Conservation (phyloP, 2,113 vertebrate genomes). For the Coregonus clupeaformis region DNA sequence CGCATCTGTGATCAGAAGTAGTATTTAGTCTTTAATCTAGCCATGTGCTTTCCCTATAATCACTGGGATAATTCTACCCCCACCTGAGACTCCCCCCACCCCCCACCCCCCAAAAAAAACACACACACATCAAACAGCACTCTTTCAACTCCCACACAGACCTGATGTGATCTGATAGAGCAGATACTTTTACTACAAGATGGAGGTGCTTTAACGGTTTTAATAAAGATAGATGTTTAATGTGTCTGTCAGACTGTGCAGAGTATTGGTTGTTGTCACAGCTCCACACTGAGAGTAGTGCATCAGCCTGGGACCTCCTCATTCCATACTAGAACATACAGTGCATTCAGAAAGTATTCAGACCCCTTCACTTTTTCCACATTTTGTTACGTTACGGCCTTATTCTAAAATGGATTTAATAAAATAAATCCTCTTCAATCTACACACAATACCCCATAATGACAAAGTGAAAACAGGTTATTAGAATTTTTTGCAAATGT, state of each 20-base stretch:
- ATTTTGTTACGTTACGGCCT: too few relatives aligned
- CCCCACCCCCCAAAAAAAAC: background rate
- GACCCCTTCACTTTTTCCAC: too few relatives aligned
- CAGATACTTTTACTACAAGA: background rate
- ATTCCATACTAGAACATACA: background rate
- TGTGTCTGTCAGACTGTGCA: conserved; percentile 16
- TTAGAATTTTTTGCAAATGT: too few relatives aligned
- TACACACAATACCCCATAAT: too few relatives aligned
- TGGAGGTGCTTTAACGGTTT: conserved; percentile 45
- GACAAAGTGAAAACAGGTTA: too few relatives aligned
- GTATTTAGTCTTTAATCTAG: conserved; percentile 48
- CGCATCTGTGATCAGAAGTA: background rate
- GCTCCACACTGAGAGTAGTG: conserved; percentile 15
- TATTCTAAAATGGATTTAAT: too few relatives aligned
- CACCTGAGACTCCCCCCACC: conserved; percentile 2
- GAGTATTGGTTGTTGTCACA: background rate
- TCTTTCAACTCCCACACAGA: background rate
- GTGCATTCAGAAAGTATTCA: too few relatives aligned
- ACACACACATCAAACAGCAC: conserved; percentile 17
- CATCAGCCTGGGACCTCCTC: conserved; percentile 35
- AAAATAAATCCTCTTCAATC: too few relatives aligned
- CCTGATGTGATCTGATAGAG: background rate
- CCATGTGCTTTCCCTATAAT: conserved; percentile 49
- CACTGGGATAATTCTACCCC: conserved; percentile 43
- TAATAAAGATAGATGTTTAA: conserved; percentile 54